These are phyloP conservation scores for Aplochiton taeniatus DNA, from an alignment of 2,797 vertebrate genomes.

Conservation along the genomic window DNA sequence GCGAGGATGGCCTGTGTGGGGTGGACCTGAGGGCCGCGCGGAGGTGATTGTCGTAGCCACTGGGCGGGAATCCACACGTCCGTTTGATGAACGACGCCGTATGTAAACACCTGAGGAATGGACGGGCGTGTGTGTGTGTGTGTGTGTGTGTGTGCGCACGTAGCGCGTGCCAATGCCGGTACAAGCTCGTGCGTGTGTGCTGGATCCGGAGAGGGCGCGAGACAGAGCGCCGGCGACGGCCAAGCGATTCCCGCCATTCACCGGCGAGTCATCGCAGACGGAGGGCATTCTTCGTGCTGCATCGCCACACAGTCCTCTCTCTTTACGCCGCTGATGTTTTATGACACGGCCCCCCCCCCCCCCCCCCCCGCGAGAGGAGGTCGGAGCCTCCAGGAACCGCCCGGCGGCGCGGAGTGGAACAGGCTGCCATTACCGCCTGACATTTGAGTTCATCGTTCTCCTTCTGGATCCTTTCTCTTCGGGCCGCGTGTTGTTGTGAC, in stretches of 20 bases:
- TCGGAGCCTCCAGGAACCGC: conserved; percentile 55
- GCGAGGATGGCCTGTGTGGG: too few species aligned
- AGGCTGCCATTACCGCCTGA: conserved; percentile 55
- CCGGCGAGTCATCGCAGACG: conserved; percentile 70
- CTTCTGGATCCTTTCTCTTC: conserved; percentile 32
- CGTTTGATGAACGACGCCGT: too few species aligned
- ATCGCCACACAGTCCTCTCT: conserved; percentile 57
- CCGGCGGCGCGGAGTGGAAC: conserved; percentile 65
- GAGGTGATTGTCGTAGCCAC: too few species aligned
- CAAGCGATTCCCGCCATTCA: too few species aligned
- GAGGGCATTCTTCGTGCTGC: conserved; percentile 74
- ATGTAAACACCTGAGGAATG: too few species aligned
- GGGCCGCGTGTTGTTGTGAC: conserved; percentile 25
- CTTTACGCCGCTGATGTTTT: conserved; percentile 58
- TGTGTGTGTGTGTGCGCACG: conserved; percentile 23
- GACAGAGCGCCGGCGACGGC: too few species aligned
- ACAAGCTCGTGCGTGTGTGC: too few species aligned
- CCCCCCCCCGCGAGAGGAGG: too few species aligned
- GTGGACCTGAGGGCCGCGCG: too few species aligned
- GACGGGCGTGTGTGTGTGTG: conserved; percentile 28
- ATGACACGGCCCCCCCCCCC: conserved; percentile 58
- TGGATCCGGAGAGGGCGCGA: conserved; percentile 32
- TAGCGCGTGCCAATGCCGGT: too few species aligned
- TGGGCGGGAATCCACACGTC: too few species aligned
- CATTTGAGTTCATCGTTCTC: conserved; percentile 54